phyloP scores from a whole-genome alignment of 2,113 vertebrate genomes.

The Maccullochella peelii region DNA sequence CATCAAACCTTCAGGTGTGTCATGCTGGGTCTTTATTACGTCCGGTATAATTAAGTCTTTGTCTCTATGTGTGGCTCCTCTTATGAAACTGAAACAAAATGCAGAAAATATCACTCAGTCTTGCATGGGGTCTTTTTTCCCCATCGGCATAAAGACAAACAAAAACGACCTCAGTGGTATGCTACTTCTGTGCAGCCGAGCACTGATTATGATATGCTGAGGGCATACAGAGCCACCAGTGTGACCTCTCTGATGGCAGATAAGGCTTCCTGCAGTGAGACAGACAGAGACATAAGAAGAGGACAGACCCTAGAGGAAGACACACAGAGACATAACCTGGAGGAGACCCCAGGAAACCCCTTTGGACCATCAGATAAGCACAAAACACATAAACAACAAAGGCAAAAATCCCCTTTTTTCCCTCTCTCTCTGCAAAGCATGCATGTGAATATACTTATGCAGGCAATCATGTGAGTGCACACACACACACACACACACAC shows the following conservation, averaged over 20 bases:
- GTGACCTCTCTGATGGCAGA: constrained; percentile 56
- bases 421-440: constrained; percentile 17
- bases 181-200: constrained; percentile 2
- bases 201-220: constrained; percentile 11
- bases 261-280: constrained; percentile 33
- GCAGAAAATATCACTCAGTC: background rate
- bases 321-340: constrained; percentile 22
- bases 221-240: constrained; percentile 23
- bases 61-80: constrained; percentile 35
- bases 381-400: constrained; percentile 42
- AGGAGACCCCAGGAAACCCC: constrained; percentile 7
- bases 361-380: constrained; percentile 51
- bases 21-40: constrained; percentile 27
- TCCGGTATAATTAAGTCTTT: constrained; percentile 48
- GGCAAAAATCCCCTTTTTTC: constrained; percentile 7
- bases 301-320: constrained; percentile 52
- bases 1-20: constrained; percentile 53
- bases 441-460: constrained; percentile 38
- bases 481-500: constrained; percentile 12
- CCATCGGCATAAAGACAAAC: constrained; percentile 8
- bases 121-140: background rate
- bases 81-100: constrained; percentile 12
- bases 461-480: constrained; percentile 39
- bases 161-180: constrained; percentile 26
- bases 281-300: constrained; percentile 19